These are phyloP conservation scores for Sminthurides aquaticus DNA, from an alignment of 2,888 invertebrate species.

Conservation along the genomic window DNA sequence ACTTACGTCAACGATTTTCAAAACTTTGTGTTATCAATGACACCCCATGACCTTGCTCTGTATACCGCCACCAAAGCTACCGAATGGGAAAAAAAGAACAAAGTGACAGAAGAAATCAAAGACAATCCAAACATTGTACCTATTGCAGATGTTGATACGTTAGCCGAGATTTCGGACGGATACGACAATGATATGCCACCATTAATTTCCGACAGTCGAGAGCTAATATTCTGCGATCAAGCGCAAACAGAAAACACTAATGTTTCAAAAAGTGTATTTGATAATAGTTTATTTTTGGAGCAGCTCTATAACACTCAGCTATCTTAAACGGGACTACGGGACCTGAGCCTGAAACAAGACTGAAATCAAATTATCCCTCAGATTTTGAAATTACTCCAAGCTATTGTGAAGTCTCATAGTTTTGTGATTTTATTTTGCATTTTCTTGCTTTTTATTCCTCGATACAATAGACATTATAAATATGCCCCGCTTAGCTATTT, in stretches of 20 bases:
- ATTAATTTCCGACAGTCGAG: not conserved
- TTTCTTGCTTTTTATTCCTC: too few relatives aligned
- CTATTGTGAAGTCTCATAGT: too few relatives aligned
- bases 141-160: not conserved
- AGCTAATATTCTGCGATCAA: too few relatives aligned
- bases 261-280: not conserved
- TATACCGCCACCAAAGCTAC: slow-evolving; percentile 22
- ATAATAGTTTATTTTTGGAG: not conserved
- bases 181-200: not conserved
- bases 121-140: not conserved
- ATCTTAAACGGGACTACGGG: too few relatives aligned
- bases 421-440: too few relatives aligned
- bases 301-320: too few relatives aligned
- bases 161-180: not conserved
- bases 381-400: too few relatives aligned
- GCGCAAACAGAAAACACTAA: too few relatives aligned
- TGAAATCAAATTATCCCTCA: too few relatives aligned
- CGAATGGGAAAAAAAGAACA: slow-evolving; percentile 19
- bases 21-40: slow-evolving; percentile 31
- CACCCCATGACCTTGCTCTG: slow-evolving; percentile 31
- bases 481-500: too few relatives aligned
- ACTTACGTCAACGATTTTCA: slow-evolving; percentile 32
- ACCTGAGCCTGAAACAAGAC: too few relatives aligned
- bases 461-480: too few relatives aligned
- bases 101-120: not conserved